Percentiles rank a stretch among this genome's conserved stretches.
Conservation (phyloP, 2,113 vertebrate species). For the Trematocara nigrifrons region DNA sequence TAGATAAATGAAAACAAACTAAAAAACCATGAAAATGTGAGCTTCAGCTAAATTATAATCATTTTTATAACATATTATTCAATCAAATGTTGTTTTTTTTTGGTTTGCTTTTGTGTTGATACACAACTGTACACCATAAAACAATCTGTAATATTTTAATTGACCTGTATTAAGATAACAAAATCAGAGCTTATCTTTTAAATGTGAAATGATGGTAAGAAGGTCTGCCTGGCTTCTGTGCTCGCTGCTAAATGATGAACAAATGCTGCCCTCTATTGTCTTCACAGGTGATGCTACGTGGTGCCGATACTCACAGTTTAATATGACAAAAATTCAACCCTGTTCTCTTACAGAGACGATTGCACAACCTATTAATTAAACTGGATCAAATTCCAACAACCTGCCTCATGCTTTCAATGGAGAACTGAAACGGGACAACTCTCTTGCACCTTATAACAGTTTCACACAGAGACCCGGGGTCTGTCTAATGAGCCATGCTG, state of each 20-base stretch:
- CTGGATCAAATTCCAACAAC: background rate
- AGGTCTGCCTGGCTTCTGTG: background rate
- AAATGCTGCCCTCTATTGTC: constrained; percentile 22
- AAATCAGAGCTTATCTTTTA: background rate
- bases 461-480: background rate
- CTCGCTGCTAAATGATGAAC: background rate
- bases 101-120: background rate
- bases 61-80: background rate
- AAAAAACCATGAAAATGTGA: background rate
- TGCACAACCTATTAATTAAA: background rate
- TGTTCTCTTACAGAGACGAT: background rate
- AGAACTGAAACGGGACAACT: background rate
- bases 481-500: background rate
- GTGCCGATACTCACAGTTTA: background rate
- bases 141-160: background rate
- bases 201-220: background rate
- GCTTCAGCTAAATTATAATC: background rate
- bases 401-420: background rate
- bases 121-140: background rate
- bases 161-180: background rate
- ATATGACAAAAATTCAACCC: accelerated
- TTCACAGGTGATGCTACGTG: background rate
- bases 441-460: background rate
- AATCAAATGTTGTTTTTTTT: background rate
- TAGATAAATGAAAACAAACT: background rate